phyloP scores from a whole-genome alignment of 2,797 vertebrate species.

The Centroberyx gerrardi region DNA sequence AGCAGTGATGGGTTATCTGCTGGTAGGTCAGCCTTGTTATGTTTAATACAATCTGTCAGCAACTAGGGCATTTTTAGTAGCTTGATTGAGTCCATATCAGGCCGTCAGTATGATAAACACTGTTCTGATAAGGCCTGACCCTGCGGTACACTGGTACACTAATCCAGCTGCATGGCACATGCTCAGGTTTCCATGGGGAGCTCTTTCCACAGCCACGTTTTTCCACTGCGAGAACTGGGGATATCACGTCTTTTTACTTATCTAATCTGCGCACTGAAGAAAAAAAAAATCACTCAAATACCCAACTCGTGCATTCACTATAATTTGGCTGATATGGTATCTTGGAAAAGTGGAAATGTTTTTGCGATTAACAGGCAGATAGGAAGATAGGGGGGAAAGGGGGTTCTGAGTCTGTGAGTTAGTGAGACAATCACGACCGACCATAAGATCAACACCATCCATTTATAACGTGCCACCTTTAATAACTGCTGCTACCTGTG shows the following conservation, averaged over 20 bases:
- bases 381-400: background rate
- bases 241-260: slow-evolving; percentile 31
- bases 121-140: slow-evolving; percentile 69
- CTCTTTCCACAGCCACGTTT: slow-evolving; percentile 62
- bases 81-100: slow-evolving; percentile 56
- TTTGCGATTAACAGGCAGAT: background rate
- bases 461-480: background rate
- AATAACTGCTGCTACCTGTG: background rate
- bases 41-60: slow-evolving; percentile 10
- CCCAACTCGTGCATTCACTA: background rate
- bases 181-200: slow-evolving; percentile 74
- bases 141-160: slow-evolving; percentile 61
- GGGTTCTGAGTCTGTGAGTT: no score
- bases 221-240: slow-evolving; percentile 43
- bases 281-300: background rate
- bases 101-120: slow-evolving; percentile 46
- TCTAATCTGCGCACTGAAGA: slow-evolving; percentile 17
- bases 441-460: background rate
- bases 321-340: slow-evolving; percentile 9
- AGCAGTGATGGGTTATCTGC: slow-evolving; percentile 1
- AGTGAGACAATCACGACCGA: background rate
- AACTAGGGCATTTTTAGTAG: slow-evolving; percentile 37
- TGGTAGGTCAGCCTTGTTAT: background rate
- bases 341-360: slow-evolving; percentile 14
- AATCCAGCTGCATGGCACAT: slow-evolving; percentile 68